Evolutionary conservation across 1,140 invertebrate species (phyloP).

Genomic region (Pachyrhynchus sulphureomaculatus): DNA sequence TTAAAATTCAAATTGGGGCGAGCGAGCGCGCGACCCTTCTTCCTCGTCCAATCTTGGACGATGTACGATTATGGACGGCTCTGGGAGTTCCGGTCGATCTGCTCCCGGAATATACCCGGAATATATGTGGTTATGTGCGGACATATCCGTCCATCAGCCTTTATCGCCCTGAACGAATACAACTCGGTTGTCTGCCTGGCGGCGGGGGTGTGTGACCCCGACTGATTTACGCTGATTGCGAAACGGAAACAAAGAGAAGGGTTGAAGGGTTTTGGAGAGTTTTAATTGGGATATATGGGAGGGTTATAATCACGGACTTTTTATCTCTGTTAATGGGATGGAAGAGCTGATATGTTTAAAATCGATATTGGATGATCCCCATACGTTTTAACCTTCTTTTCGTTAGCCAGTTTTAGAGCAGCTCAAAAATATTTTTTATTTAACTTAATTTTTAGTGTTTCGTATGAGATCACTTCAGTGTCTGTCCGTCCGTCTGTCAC

Average conservation of each 20-base stretch:
- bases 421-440: too few species aligned
- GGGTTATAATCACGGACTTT: slow-evolving; percentile 15
- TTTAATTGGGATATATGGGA: slow-evolving; percentile 26
- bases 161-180: slow-evolving; percentile 52
- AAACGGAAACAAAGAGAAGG: slow-evolving; percentile 33
- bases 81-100: slow-evolving; percentile 48
- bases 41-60: slow-evolving; percentile 47
- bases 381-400: neutral
- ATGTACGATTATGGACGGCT: slow-evolving; percentile 47
- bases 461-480: too few species aligned
- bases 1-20: slow-evolving; percentile 53
- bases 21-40: slow-evolving; percentile 15
- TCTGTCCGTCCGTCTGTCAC: too few species aligned
- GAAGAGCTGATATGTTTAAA: neutral
- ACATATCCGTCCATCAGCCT: slow-evolving; percentile 52
- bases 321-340: slow-evolving; percentile 17
- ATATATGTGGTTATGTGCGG: slow-evolving; percentile 52
- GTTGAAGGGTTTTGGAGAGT: slow-evolving; percentile 11
- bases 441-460: too few species aligned
- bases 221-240: slow-evolving; percentile 29
- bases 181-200: slow-evolving; percentile 43
- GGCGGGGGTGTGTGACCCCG: slow-evolving; percentile 3
- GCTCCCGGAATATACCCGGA: slow-evolving; percentile 24
- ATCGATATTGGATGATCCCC: neutral
- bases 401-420: neutral